phyloP scores from a whole-genome alignment of 2,888 invertebrate species.

The Campopleginae sp. region DNA sequence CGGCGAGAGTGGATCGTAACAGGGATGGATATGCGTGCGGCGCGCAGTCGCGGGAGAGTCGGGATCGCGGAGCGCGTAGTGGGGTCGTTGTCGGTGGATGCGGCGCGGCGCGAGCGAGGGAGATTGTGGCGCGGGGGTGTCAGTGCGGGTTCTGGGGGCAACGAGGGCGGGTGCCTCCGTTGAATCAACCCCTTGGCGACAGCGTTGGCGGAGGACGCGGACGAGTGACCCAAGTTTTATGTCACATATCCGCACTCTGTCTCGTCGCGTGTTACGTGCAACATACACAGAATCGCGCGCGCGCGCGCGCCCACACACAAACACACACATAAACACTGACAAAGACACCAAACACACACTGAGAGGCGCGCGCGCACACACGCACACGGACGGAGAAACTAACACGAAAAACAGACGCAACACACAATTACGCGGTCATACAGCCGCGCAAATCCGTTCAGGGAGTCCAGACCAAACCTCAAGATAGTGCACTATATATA shows the following conservation, averaged over 20 bases:
- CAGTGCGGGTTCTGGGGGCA: slow-evolving; percentile 84
- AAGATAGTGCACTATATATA: slow-evolving; percentile 24
- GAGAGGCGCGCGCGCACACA: slow-evolving; percentile 4
- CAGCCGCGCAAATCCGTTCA: neutral
- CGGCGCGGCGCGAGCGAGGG: slow-evolving; percentile 65
- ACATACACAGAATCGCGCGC: slow-evolving; percentile 11
- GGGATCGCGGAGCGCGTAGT: slow-evolving; percentile 32
- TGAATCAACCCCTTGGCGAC: slow-evolving; percentile 81
- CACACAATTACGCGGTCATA: slow-evolving; percentile 1
- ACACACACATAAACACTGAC: slow-evolving; percentile 9
- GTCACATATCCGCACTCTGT: slow-evolving; percentile 64
- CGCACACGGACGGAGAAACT: neutral
- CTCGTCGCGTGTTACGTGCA: slow-evolving; percentile 55
- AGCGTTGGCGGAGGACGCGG: slow-evolving; percentile 75
- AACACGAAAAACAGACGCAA: neutral
- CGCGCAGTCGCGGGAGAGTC: slow-evolving; percentile 57
- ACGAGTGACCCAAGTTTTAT: slow-evolving; percentile 64
- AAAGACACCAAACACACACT: neutral
- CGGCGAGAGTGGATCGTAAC: too few relatives aligned
- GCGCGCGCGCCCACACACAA: slow-evolving; percentile 24
- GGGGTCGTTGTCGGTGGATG: slow-evolving; percentile 67
- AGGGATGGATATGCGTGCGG: neutral
- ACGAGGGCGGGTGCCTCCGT: slow-evolving; percentile 83
- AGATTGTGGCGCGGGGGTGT: slow-evolving; percentile 75
- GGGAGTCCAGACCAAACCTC: slow-evolving; percentile 17